Evolutionary conservation across 1,140 invertebrate species (phyloP).

Genomic region (Condylostylus longicornis): DNA sequence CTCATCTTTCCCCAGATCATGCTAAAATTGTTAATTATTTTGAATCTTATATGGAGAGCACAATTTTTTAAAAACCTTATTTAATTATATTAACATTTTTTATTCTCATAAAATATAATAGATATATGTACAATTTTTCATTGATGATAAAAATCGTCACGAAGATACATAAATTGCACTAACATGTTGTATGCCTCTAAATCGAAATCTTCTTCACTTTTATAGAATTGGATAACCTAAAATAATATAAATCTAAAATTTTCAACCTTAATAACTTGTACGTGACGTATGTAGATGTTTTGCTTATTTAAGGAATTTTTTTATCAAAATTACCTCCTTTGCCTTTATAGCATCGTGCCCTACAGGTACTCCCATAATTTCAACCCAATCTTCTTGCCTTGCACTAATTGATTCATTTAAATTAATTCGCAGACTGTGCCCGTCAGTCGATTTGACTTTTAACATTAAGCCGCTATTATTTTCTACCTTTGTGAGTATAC

Average conservation of each 20-base stretch:
- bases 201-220: constrained; percentile 22
- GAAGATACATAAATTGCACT: constrained; percentile 21
- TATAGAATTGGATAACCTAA: constrained; percentile 23
- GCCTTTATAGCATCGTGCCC: constrained; percentile 14
- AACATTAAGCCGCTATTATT: constrained; percentile 19
- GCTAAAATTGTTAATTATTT: constrained; percentile 23
- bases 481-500: constrained; percentile 23
- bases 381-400: constrained; percentile 18
- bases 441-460: constrained; percentile 17
- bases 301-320: constrained; percentile 4
- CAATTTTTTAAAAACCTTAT: constrained; percentile 17
- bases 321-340: constrained; percentile 7
- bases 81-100: too few relatives aligned
- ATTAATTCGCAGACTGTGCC: constrained; percentile 19
- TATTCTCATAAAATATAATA: too few relatives aligned
- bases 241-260: too few relatives aligned
- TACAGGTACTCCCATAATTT: constrained; percentile 21
- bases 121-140: too few relatives aligned
- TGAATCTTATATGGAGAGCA: constrained; percentile 25
- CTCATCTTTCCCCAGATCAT: constrained; percentile 45
- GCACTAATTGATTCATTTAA: constrained; percentile 13
- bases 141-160: constrained; percentile 20
- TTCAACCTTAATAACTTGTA: neutral
- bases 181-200: constrained; percentile 24
- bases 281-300: neutral